A percentile compares a stretch with the other conserved stretches of the same genome.
Evolutionary conservation across 2,888 invertebrate genomes (phyloP).

Genomic region (Baccha elongata): DNA sequence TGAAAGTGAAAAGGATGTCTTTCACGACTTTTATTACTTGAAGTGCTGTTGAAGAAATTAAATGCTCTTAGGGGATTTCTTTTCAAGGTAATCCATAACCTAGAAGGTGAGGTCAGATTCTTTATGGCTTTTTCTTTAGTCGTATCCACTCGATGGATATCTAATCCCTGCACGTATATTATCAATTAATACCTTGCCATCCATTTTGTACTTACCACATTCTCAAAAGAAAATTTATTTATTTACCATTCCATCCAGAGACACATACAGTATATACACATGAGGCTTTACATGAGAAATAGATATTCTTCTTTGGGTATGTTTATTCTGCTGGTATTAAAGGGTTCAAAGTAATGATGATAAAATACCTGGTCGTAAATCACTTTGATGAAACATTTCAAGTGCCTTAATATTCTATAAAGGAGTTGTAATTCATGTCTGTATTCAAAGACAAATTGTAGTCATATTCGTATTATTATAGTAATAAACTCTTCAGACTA

Average conservation of each 20-base stretch:
- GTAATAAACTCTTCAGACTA: slow-evolving; percentile 35
- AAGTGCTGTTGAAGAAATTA: slow-evolving; percentile 43
- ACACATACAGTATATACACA: background rate
- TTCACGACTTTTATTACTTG: slow-evolving; percentile 28
- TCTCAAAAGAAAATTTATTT: slow-evolving; percentile 34
- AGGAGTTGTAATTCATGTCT: background rate
- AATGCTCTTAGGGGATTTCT: slow-evolving; percentile 33
- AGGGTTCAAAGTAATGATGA: slow-evolving; percentile 59
- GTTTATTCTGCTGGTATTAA: slow-evolving; percentile 30
- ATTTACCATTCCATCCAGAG: background rate
- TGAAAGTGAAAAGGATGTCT: slow-evolving; percentile 5
- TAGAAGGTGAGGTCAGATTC: background rate
- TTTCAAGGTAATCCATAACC: background rate
- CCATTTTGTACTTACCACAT: slow-evolving; percentile 39
- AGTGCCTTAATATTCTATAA: background rate
- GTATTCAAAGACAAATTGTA: slow-evolving; percentile 53
- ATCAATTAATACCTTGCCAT: slow-evolving; percentile 37
- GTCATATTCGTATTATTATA: slow-evolving; percentile 31
- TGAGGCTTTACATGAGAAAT: background rate
- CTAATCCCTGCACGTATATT: slow-evolving; percentile 11
- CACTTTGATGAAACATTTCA: slow-evolving; percentile 28
- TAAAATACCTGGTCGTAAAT: slow-evolving; percentile 51
- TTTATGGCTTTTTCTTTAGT: slow-evolving; percentile 15
- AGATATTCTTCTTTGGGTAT: background rate
- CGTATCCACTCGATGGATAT: background rate